A percentile compares a stretch with the other conserved stretches of the same genome.
These are phyloP conservation scores for Acrobasis suavella DNA, from an alignment of 2,888 invertebrate genomes.

Conservation along the genomic window DNA sequence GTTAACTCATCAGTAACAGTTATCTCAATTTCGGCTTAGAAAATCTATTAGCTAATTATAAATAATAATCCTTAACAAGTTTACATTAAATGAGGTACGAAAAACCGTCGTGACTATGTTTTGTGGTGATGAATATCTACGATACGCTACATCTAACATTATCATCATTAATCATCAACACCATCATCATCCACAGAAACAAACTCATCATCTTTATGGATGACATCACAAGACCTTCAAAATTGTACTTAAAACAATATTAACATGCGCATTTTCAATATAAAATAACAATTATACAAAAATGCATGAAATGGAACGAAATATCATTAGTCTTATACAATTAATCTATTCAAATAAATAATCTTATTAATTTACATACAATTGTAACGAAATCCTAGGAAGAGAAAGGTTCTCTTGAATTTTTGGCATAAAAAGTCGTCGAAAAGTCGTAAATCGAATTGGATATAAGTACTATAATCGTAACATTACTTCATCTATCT, in stretches of 20 bases:
- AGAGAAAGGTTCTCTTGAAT: constrained; percentile 43
- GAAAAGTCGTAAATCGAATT: constrained; percentile 24
- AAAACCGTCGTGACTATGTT: constrained; percentile 77
- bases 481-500: constrained; percentile 46
- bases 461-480: constrained; percentile 23
- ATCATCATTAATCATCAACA: constrained; percentile 44
- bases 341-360: constrained; percentile 67
- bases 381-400: constrained; percentile 74
- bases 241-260: constrained; percentile 56
- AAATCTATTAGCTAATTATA: constrained; percentile 45
- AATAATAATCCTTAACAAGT: constrained; percentile 67
- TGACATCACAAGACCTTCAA: constrained; percentile 28
- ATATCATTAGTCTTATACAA: constrained; percentile 51
- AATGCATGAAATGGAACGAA: constrained; percentile 79
- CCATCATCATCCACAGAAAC: constrained; percentile 31
- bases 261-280: constrained; percentile 69
- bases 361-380: constrained; percentile 65
- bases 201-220: constrained; percentile 35
- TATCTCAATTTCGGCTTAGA: constrained; percentile 26
- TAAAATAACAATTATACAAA: constrained; percentile 78
- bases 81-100: constrained; percentile 80
- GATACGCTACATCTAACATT: constrained; percentile 40
- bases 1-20: constrained; percentile 10
- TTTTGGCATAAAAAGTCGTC: constrained; percentile 40
- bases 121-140: constrained; percentile 54